A percentile compares a stretch with the other conserved stretches of the same genome.
Conservation (phyloP, 2,888 invertebrate species). For the Allygus modestus region DNA sequence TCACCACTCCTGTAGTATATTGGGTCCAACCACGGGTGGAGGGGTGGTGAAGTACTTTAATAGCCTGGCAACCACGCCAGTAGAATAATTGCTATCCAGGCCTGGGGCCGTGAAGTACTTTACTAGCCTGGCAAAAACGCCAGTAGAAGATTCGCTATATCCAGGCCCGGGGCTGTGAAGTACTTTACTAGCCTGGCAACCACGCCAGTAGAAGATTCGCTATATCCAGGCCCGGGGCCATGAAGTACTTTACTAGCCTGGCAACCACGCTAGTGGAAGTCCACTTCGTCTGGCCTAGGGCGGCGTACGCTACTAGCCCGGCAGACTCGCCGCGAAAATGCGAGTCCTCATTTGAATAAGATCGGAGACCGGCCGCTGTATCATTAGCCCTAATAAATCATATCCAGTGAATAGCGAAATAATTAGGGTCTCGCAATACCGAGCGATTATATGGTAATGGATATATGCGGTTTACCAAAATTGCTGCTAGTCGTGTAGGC, state of each 20-base stretch:
- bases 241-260: not conserved
- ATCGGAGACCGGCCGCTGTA: conserved; percentile 52
- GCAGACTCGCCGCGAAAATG: conserved; percentile 31
- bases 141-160: not conserved
- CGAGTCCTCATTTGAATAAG: conserved; percentile 54
- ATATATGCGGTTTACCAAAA: conserved; percentile 60
- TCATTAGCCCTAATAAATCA: conserved; percentile 61
- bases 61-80: not conserved
- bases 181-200: not conserved
- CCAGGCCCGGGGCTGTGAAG: no score
- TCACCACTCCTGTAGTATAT: no score
- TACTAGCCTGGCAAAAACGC: not conserved
- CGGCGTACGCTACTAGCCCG: conserved; percentile 16
- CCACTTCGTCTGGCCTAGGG: not conserved
- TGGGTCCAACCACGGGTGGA: no score
- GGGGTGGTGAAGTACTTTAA: not conserved
- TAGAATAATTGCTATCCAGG: not conserved
- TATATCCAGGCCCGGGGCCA: not conserved
- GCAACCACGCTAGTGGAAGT: not conserved
- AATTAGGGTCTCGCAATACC: conserved; percentile 60
- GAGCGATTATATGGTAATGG: conserved; percentile 59
- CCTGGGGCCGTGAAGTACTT: conserved; percentile 8
- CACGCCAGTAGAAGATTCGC: not conserved
- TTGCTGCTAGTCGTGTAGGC: conserved; percentile 48
- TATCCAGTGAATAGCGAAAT: conserved; percentile 59